Conservation (phyloP, 1,140 invertebrate genomes). For the Callitettix versicolor region DNA sequence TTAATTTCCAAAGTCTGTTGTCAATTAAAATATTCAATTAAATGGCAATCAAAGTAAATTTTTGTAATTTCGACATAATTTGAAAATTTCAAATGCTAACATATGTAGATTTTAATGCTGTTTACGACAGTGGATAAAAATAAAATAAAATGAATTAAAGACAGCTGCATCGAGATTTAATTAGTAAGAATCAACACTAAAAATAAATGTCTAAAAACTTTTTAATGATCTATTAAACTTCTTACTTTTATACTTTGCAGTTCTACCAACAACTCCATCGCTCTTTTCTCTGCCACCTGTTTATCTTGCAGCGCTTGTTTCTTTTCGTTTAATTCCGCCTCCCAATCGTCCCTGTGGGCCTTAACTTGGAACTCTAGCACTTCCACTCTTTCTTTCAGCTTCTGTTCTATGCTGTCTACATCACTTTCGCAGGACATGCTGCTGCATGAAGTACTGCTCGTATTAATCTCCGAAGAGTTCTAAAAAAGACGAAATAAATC, state of each 20-base stretch:
- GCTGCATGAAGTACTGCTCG: neutral
- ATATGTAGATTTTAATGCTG: too few species aligned
- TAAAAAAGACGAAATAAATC: neutral
- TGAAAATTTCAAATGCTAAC: too few species aligned
- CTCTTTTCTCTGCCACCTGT: conserved; percentile 17
- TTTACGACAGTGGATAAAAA: too few species aligned
- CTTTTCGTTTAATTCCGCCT: conserved; percentile 27
- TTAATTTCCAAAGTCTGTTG: too few species aligned
- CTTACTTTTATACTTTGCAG: neutral
- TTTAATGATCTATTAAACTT: too few species aligned
- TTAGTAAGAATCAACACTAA: too few species aligned
- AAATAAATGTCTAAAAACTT: too few species aligned
- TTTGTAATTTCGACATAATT: too few species aligned
- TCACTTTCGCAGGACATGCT: neutral
- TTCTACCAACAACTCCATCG: neutral
- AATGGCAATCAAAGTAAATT: too few species aligned
- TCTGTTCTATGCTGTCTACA: conserved; percentile 13
- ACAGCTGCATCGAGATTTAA: too few species aligned
- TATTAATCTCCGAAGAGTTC: neutral
- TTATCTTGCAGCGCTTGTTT: conserved; percentile 24
- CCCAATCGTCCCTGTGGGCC: conserved; percentile 27
- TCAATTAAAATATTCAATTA: too few species aligned
- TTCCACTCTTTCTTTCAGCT: conserved; percentile 20
- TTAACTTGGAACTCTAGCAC: conserved; percentile 26
- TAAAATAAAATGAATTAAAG: too few species aligned